Base-by-base conservation (phyloP, 2,113 vertebrate species). In the Plotosus lineatus region DNA sequence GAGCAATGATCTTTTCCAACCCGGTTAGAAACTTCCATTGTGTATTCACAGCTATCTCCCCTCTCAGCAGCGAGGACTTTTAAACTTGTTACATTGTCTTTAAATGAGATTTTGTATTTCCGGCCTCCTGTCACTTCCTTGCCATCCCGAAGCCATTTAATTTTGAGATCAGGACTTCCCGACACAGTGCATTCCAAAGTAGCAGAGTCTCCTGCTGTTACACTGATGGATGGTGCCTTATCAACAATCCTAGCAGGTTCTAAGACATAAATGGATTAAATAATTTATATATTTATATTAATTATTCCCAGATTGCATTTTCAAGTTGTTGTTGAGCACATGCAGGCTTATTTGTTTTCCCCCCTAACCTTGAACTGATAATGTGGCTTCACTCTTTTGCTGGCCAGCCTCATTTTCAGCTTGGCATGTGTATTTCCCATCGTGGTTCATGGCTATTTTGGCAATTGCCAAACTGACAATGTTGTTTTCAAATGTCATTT, bases 361-460 rank as follows among this genome's bases (percentile, higher is more conserved):
- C 65, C 82, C 94, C 97, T 88, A 91, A 99, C 98, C 98, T 98
- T 99, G 98, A 60, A 98, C 96, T 82, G 91, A 92, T 87, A 99
- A 88, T 80, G 95, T 94, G 71, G 97, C 96, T 90, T 98, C 95
- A 83, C 96, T 96, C 33, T 95, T 98, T 83, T 98, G 96, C 78
- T 95, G 96, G 74, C 98, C 98, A 31, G 98, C 97, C 75, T 98
- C 95, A 38, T 99, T 99, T 93, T 98, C 95, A 84, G 96, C 97
- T 84, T 96, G 94, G 0, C 97, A 99, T 0, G 91, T 94, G 75
- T 99, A 99, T 86, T 95, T 98, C 46, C 94, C 98, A 76, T 92
- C 91, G 74, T 95, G 94, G 75, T 85, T 91, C 85, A 94, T 93
- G 85, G 95, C 94, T 66, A 98, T 95, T 38, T 92, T 90, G 0